These are phyloP conservation scores for Platysteira castanea DNA, from an alignment of 2,113 vertebrate species.

Conservation along the genomic window DNA sequence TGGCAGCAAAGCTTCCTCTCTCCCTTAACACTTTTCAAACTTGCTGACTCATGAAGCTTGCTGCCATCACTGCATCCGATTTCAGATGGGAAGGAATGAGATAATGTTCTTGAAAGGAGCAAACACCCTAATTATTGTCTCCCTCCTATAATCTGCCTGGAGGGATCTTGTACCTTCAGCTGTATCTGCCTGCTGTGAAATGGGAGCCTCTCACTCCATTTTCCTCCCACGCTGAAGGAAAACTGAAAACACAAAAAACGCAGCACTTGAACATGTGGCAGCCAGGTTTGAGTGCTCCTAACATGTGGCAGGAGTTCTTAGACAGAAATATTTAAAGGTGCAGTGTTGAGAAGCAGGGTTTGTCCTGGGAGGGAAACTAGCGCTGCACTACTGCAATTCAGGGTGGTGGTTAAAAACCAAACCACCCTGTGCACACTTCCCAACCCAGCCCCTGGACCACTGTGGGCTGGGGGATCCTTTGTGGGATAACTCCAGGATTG, in stretches of 20 bases:
- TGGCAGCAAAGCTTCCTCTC: slow-evolving; percentile 19
- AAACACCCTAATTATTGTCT: background rate
- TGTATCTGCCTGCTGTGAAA: background rate
- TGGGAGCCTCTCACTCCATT: background rate
- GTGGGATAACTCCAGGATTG: background rate
- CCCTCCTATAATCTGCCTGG: background rate
- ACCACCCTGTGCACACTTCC: fast-evolving
- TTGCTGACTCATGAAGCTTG: background rate
- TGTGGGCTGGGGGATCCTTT: background rate
- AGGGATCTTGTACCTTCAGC: slow-evolving; percentile 1
- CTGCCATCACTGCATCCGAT: background rate
- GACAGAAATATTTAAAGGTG: slow-evolving; percentile 70
- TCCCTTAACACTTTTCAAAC: background rate
- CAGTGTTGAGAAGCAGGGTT: background rate
- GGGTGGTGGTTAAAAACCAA: background rate
- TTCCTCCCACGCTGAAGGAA: background rate
- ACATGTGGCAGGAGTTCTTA: slow-evolving; percentile 47
- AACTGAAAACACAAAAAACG: slow-evolving; percentile 3
- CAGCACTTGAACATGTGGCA: slow-evolving; percentile 63
- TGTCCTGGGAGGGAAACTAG: fast-evolving
- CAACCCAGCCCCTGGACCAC: background rate
- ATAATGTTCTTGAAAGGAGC: background rate
- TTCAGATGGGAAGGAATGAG: background rate
- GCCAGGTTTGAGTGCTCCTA: slow-evolving; percentile 64
- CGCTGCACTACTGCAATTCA: fast-evolving